These are phyloP conservation scores for Chrysemys picta DNA, from an alignment of 2,113 vertebrate genomes.

Conservation along the genomic window DNA sequence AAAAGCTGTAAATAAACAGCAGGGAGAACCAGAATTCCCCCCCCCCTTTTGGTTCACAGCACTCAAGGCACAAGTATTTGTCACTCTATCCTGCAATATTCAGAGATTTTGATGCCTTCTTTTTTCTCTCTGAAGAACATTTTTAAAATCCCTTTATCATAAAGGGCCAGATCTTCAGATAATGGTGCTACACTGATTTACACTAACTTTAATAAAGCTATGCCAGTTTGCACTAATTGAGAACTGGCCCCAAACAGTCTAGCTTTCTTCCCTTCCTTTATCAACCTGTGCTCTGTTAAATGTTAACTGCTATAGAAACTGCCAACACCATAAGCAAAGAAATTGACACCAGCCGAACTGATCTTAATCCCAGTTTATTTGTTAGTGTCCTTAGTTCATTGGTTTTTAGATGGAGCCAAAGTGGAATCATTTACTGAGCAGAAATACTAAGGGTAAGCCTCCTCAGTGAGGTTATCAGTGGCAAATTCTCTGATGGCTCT, in stretches of 20 bases:
- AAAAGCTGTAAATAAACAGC: constrained; percentile 8
- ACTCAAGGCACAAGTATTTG: background rate
- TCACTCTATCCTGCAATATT: background rate
- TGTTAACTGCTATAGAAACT: background rate
- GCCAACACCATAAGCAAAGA: background rate
- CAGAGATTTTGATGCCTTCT: background rate
- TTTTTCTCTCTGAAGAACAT: background rate
- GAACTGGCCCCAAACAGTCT: background rate
- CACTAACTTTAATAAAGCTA: background rate
- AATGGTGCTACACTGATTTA: too few species aligned
- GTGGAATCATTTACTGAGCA: background rate
- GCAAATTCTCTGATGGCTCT: background rate
- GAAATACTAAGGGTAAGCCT: constrained; percentile 5
- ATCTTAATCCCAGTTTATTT: constrained; percentile 12
- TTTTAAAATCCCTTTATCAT: background rate
- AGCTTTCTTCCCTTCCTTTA: background rate
- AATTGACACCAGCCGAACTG: background rate
- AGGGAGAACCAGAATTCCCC: background rate
- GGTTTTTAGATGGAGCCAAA: background rate
- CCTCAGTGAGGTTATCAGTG: constrained; percentile 11
- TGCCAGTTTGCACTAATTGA: background rate
- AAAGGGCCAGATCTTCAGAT: background rate
- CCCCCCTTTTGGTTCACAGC: background rate
- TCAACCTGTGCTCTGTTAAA: background rate
- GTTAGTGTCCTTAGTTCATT: background rate